These are phyloP conservation scores for Agrypnia vestita DNA, from an alignment of 1,140 invertebrate species.

Conservation along the genomic window DNA sequence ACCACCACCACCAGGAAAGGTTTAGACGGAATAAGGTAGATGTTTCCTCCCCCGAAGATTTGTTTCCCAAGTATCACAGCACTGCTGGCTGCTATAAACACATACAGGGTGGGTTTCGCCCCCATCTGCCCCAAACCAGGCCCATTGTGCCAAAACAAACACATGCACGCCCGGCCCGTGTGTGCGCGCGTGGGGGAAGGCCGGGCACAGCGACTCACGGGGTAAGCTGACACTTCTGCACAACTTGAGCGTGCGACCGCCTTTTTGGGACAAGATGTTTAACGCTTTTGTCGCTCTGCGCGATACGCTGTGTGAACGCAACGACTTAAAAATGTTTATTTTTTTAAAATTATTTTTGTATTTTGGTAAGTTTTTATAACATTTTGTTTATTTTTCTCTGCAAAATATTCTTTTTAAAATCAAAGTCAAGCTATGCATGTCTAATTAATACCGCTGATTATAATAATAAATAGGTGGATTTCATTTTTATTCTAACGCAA, in stretches of 20 bases:
- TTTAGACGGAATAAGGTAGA: constrained; percentile 18
- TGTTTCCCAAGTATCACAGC: constrained; percentile 37
- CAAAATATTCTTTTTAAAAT: too few species aligned
- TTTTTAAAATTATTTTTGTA: too few species aligned
- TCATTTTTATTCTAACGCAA: too few species aligned
- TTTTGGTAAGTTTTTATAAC: too few species aligned
- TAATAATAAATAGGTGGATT: too few species aligned
- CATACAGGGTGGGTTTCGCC: constrained; percentile 30
- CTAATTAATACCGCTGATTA: too few species aligned
- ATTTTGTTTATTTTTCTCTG: too few species aligned
- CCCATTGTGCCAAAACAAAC: constrained; percentile 44
- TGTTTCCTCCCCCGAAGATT: constrained; percentile 34
- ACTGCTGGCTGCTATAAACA: constrained; percentile 35
- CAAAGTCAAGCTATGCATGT: too few species aligned
- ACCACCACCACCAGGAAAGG: constrained; percentile 10
- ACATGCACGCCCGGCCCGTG: constrained; percentile 9
- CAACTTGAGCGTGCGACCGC: constrained; percentile 21
- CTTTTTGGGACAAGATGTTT: background rate
- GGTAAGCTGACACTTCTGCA: constrained; percentile 35
- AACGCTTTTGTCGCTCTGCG: background rate
- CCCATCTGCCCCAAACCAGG: background rate
- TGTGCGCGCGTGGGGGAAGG: background rate
- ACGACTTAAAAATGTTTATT: too few species aligned
- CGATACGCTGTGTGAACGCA: background rate
- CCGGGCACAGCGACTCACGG: constrained; percentile 11